Evolutionary conservation across 2,113 vertebrate species (phyloP), one percentile per base, ranked within the genome.

Genomic region (Drymodes brunneopygia): DNA sequence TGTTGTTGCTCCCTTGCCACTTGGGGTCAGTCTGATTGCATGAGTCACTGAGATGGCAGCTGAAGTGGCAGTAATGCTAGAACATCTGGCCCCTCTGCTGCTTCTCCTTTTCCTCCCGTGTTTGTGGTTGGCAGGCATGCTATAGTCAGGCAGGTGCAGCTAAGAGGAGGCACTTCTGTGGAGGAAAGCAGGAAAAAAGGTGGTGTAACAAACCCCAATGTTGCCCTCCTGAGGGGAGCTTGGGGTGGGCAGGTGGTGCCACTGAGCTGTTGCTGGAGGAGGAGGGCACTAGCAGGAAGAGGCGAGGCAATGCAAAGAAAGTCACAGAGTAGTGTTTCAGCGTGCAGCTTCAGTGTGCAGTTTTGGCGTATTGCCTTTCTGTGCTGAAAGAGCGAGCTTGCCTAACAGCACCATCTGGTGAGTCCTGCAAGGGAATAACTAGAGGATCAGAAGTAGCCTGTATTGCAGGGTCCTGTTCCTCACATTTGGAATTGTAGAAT

Each of bases 321-420:
- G 64, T 48, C 27, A n/a, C 25, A 27, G 50, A 5, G 13, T 10
- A 13, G 21, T 2, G n/a, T 56, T 88, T 79, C 35, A 23, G 45
- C 0, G 2, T 36, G 62, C 36, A 33, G 25, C 38, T 86, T 75
- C 71, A 58, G 35, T 14, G 31, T 9, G 16, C 13, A 21, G 14
- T 38, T 84, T 42, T 31, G 64, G 47, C 35, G 2, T 6, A 2
- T 22, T 62, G 77, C 51, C 47, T 31, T 71, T 44, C 47, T 31
- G 33, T 31, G 42, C 72, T 40, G 48, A 36, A 33, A 33, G 47
- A 82, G 9, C 0, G 6, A 45, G 33, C 16, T 72, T 57, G 89
- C 24, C 57, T 71, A 27, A 51, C 48, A 95, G 84, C 91, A 62
- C 91, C 94, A 88, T 82, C 89, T 94, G 78, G 20, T 9, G 81